These are phyloP conservation scores for Propithecus deckenii DNA, from an alignment of 2,797 vertebrate species.

Conservation along the genomic window DNA sequence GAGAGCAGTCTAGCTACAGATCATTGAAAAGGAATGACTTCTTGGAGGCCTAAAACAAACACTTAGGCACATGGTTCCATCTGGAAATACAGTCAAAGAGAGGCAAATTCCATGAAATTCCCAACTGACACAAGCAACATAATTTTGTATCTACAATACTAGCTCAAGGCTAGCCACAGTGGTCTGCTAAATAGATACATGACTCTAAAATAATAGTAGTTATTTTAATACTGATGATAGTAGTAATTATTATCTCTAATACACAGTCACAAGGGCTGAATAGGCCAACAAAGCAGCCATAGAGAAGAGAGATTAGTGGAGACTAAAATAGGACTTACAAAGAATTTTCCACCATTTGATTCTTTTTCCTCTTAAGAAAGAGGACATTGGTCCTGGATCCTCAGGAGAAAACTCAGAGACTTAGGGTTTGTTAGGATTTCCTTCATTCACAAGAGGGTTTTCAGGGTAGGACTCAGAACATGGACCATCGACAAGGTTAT, in stretches of 20 bases:
- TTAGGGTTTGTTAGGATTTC: background rate
- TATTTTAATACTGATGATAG: background rate
- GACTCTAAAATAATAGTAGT: background rate
- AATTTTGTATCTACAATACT: constrained; percentile 24
- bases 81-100: constrained; percentile 83
- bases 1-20: constrained; percentile 49
- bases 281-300: background rate
- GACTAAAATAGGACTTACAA: background rate
- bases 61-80: constrained; percentile 74
- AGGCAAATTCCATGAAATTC: constrained; percentile 81
- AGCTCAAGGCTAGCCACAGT: constrained; percentile 5
- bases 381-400: background rate
- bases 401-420: background rate
- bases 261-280: constrained; percentile 1
- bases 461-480: background rate
- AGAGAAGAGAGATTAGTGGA: background rate
- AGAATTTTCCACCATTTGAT: background rate
- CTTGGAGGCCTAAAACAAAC: constrained; percentile 43
- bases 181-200: constrained; percentile 49
- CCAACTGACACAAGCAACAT: constrained; percentile 68
- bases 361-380: background rate
- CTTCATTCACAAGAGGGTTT: background rate
- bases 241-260: background rate
- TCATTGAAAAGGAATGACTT: constrained; percentile 70
- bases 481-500: background rate